Evolutionary conservation across 2,888 invertebrate genomes (phyloP).

Genomic region (Hetaerina titia): DNA sequence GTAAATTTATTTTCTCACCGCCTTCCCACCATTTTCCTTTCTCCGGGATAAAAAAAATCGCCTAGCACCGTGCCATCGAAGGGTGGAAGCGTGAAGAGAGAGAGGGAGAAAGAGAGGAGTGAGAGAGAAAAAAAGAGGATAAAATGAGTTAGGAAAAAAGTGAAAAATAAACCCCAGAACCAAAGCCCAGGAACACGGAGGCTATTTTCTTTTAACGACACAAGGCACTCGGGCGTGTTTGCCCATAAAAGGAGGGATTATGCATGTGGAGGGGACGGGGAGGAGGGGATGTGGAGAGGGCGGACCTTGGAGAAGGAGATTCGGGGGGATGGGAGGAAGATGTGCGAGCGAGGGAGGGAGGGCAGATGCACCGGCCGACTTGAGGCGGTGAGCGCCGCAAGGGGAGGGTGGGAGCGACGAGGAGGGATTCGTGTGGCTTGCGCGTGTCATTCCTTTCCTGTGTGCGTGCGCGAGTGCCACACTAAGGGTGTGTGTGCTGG

Average conservation of each 20-base stretch:
- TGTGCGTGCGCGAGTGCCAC: no score
- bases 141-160: background rate
- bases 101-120: background rate
- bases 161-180: background rate
- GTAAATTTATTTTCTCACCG: background rate
- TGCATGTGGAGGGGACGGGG: background rate
- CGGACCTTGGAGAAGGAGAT: background rate
- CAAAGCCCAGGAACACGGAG: background rate
- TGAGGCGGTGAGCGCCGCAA: no score
- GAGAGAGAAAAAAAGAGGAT: background rate
- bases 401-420: no score
- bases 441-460: no score
- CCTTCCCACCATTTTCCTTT: background rate
- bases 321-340: background rate
- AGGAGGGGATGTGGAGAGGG: background rate
- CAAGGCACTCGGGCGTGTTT: background rate
- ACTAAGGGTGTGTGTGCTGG: no score
- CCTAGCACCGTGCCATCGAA: background rate
- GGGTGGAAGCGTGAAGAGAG: background rate
- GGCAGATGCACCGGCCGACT: no score
- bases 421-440: no score
- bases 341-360: no score
- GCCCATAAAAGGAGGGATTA: slow-evolving; percentile 16
- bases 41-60: background rate
- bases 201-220: slow-evolving; percentile 19